Conservation (phyloP, 2,113 vertebrate genomes). For the Prunella himalayana region DNA sequence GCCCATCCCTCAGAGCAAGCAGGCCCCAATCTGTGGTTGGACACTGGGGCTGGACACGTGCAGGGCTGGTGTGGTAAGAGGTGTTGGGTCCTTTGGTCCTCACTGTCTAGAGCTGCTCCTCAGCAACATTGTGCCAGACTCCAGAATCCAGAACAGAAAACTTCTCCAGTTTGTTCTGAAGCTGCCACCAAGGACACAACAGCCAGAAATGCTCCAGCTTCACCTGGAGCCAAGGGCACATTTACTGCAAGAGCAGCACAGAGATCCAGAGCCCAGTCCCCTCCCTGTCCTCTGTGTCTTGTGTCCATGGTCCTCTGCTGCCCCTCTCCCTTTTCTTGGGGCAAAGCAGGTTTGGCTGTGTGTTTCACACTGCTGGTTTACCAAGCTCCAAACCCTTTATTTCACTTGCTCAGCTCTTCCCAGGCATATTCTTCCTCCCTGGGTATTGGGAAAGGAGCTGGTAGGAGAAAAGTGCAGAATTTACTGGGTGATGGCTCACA, state of each 20-base stretch:
- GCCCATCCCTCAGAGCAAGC: not conserved
- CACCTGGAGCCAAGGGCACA: no score
- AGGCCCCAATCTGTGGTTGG: not conserved
- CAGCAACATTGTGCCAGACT: not conserved
- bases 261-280: no score
- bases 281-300: no score
- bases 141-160: no score
- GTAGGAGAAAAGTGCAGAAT: not conserved
- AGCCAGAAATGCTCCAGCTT: no score
- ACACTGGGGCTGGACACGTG: not conserved
- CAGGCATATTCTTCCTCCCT: not conserved
- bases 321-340: not conserved
- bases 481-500: not conserved
- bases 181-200: no score
- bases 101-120: not conserved
- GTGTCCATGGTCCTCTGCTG: not conserved
- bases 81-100: rapidly evolving
- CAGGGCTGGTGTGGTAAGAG: not conserved
- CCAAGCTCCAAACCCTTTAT: not conserved
- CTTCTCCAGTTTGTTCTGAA: no score
- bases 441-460: not conserved
- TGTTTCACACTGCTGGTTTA: not conserved
- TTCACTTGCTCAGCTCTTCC: not conserved
- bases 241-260: no score
- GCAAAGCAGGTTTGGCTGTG: not conserved